Base-by-base conservation (phyloP, 2,797 vertebrate genomes). In the Acanthurus tractus region DNA sequence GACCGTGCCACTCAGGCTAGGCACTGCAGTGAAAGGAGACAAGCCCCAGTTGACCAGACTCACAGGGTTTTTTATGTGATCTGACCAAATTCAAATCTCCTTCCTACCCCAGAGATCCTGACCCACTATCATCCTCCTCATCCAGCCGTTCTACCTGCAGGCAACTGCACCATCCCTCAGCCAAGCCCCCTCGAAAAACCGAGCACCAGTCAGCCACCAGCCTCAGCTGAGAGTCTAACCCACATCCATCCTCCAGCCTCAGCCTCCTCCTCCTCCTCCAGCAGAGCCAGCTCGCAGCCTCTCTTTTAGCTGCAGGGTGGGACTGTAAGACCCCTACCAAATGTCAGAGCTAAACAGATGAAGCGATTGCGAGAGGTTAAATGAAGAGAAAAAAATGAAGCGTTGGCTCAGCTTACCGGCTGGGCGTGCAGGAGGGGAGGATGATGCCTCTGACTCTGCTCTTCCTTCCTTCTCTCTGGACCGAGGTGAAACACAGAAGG, bases 11-110 rank as follows among this genome's bases (percentile, higher is more conserved):
- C 61, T 82, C 64, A 71, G 54, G 63, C 76, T 88, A 80, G 71
- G 74, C 91, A 89, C 90, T 92, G 93, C 91, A 88, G 93, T 88
- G 87, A 90, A 92, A 86, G 74, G 92, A 89, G 88, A 93, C 82
- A 38, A 93, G 86, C 86, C 91, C 82, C 82, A 76, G 86, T 76
- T 89, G 88, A 91, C 85, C 65, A 82, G 63, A 76, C 84, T 63
- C 62, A 68, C 44, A 12, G 77, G 76, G 63, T 34, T 34, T 82
- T 81, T 45, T 23, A 59, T 66, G 42, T 69, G 36, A 15, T 49
- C 25, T 1, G 68, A 56, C 52, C 58, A 64, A 64, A 84, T 79
- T 50, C 42, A 67, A 5, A 8, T 7, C 73, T 75, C 52, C 65
- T 49, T 46, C 64, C 72, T 44, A 38, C 70, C 53, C 29, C 10